Evolutionary conservation across 2,113 vertebrate species (phyloP).

Genomic region (Amazona vittata): DNA sequence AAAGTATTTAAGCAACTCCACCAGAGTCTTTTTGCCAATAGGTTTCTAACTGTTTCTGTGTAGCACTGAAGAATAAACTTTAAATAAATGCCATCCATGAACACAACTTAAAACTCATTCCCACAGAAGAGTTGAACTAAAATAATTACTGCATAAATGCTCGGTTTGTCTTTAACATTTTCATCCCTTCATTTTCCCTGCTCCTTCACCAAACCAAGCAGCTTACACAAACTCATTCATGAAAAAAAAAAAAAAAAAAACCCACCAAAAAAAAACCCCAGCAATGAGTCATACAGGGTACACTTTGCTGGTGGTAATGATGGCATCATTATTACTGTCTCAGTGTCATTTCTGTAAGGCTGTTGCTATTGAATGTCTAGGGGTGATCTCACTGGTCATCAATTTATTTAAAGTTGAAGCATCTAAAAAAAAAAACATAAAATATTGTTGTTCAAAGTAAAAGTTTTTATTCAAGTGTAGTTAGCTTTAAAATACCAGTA

Average conservation of each 20-base stretch:
- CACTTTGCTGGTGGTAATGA: not conserved
- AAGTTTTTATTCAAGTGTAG: not conserved
- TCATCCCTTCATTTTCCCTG: not conserved
- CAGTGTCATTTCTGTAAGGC: not conserved
- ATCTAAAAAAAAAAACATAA: conserved; percentile 8
- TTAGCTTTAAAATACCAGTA: not conserved
- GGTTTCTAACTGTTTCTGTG: not conserved
- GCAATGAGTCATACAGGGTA: not conserved
- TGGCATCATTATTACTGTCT: not conserved
- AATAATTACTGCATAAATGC: not conserved
- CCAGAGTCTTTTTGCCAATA: not conserved
- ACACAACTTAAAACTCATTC: not conserved
- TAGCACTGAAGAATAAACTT: not conserved
- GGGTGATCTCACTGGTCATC: not conserved
- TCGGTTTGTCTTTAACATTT: not conserved
- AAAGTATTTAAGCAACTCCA: not conserved
- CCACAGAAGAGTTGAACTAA: not conserved
- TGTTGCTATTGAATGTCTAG: not conserved
- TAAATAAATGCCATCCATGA: not conserved
- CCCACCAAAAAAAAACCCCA: not conserved
- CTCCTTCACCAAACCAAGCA: not conserved
- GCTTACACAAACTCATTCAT: not conserved
- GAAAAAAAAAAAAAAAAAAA: too few relatives aligned
- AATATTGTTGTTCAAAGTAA: conserved; percentile 13
- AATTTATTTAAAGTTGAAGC: conserved; percentile 10